phyloP scores from a whole-genome alignment of 2,888 invertebrate genomes.

The Agrochola lychnidis region DNA sequence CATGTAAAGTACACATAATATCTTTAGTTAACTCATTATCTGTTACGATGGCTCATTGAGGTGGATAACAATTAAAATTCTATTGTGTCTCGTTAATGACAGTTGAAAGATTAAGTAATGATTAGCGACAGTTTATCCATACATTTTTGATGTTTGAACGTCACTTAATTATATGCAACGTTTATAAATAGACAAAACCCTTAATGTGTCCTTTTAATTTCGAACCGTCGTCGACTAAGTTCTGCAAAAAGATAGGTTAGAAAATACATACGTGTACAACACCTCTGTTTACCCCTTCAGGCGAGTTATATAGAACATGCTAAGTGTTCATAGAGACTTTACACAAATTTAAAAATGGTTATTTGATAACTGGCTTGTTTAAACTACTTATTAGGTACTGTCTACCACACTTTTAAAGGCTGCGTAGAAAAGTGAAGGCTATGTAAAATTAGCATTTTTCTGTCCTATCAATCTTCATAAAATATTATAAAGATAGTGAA shows the following conservation, averaged over 20 bases:
- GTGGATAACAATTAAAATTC: too few species aligned
- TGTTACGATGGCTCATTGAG: too few species aligned
- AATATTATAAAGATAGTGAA: neutral
- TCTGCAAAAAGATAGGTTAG: neutral
- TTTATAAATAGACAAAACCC: too few species aligned
- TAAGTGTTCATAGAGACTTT: neutral
- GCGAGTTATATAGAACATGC: neutral
- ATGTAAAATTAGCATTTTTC: neutral
- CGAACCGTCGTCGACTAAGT: neutral
- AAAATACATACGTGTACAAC: neutral
- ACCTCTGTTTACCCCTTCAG: neutral
- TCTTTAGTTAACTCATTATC: too few species aligned
- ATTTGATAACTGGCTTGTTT: constrained; percentile 12
- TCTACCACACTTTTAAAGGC: neutral
- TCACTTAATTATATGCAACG: too few species aligned
- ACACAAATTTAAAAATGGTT: neutral
- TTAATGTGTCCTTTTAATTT: neutral
- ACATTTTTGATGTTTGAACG: too few species aligned
- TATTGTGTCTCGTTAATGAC: too few species aligned
- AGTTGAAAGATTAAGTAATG: too few species aligned
- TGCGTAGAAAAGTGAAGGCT: neutral
- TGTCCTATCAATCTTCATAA: neutral
- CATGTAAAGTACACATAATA: neutral
- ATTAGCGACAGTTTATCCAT: too few species aligned
- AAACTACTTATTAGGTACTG: neutral